These are phyloP conservation scores for Anguilla rostrata DNA, from an alignment of 2,113 vertebrate species.

Conservation along the genomic window DNA sequence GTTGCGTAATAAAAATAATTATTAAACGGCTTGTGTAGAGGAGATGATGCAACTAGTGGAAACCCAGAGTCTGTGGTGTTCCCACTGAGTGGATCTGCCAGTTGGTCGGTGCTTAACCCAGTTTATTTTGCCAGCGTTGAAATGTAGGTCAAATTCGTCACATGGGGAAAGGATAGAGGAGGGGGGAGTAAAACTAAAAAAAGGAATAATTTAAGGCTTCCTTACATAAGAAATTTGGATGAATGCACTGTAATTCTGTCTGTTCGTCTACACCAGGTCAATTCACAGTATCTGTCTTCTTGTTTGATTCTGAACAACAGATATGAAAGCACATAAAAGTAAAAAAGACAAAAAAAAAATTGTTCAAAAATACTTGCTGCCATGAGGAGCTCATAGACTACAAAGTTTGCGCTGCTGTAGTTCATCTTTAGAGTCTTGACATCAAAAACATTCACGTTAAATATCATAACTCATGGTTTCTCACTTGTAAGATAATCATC, in stretches of 20 bases:
- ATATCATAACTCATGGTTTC: neutral
- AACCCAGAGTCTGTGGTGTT: slow-evolving; percentile 45
- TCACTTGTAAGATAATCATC: neutral
- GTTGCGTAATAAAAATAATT: slow-evolving; percentile 55
- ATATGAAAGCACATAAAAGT: neutral
- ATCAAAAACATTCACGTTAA: neutral
- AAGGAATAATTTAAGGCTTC: neutral
- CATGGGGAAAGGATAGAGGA: slow-evolving; percentile 31
- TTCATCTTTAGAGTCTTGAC: neutral
- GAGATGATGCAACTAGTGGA: slow-evolving; percentile 63
- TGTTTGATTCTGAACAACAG: neutral
- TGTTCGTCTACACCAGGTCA: neutral
- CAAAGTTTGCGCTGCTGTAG: neutral
- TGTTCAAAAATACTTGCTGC: neutral
- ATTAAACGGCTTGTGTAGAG: slow-evolving; percentile 49
- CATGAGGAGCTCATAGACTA: neutral
- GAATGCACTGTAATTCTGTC: slow-evolving; percentile 1
- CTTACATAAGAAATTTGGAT: slow-evolving; percentile 4
- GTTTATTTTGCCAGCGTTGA: slow-evolving; percentile 53
- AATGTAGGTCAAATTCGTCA: slow-evolving; percentile 71
- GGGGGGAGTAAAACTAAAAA: slow-evolving; percentile 1
- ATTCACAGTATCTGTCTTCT: neutral
- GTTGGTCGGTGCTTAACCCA: slow-evolving; percentile 49
- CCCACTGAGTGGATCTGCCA: slow-evolving; percentile 40
- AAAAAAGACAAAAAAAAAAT: neutral